Evolutionary conservation across 1,140 invertebrate genomes (phyloP).

Genomic region (Amphibalanus amphitrite): DNA sequence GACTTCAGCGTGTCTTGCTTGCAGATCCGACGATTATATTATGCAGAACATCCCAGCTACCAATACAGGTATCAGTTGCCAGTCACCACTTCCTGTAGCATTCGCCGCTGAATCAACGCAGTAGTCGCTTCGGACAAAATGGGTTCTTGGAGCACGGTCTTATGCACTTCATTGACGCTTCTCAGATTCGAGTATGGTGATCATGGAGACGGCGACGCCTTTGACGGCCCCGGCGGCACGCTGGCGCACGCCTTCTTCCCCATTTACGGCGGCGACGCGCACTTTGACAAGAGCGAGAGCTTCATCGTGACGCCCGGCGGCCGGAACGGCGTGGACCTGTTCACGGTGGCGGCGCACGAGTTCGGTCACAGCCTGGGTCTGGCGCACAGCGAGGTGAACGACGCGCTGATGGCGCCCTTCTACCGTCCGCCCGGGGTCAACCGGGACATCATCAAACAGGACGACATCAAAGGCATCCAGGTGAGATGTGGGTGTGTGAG

Average conservation of each 20-base stretch:
- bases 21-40: no score
- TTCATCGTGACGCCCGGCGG: conserved; percentile 24
- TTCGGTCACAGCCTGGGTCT: conserved; percentile 84
- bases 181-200: conserved; percentile 16
- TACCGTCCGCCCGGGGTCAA: conserved; percentile 71
- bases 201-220: conserved; percentile 21
- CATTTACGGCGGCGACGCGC: conserved; percentile 22
- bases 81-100: no score
- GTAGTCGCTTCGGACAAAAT: no score
- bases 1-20: no score
- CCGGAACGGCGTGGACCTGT: conserved; percentile 36
- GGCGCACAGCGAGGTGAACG: conserved; percentile 66
- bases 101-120: no score
- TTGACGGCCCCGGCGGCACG: conserved; percentile 23
- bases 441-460: conserved; percentile 58
- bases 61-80: no score
- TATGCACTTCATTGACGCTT: no score
- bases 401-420: conserved; percentile 89
- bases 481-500: no score
- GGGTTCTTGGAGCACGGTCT: no score
- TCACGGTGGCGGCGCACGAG: conserved; percentile 83
- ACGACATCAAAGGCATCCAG: conserved; percentile 65
- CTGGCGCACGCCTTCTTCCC: conserved; percentile 30
- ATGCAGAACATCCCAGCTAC: no score
- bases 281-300: conserved; percentile 28